Conservation (phyloP, 1,140 invertebrate genomes). For the Meloidogyne exigua region DNA sequence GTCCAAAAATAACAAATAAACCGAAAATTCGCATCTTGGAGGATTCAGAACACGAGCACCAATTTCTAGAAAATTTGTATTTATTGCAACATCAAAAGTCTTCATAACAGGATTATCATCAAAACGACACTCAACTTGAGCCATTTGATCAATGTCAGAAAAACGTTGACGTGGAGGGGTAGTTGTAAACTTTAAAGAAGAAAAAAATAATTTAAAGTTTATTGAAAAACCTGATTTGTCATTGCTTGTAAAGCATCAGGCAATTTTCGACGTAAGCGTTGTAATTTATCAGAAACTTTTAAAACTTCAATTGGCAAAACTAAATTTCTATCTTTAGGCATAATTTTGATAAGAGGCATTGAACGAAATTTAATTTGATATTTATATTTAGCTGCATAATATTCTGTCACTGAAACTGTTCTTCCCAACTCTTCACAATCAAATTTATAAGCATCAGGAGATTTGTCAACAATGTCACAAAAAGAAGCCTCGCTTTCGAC, state of each 20-base stretch:
- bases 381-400: slow-evolving; percentile 3
- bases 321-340: slow-evolving; percentile 11
- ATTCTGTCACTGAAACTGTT: not conserved
- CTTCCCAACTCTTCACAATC: not conserved
- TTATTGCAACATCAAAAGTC: not conserved
- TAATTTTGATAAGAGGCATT: slow-evolving; percentile 9
- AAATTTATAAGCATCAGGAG: not conserved
- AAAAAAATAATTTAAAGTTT: not conserved
- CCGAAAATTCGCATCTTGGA: slow-evolving; percentile 2
- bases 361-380: slow-evolving; percentile 4
- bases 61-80: not conserved
- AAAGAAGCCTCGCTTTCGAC: not conserved
- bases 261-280: slow-evolving; percentile 13
- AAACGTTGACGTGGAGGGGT: not conserved
- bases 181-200: not conserved
- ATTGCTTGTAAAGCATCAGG: slow-evolving; percentile 21
- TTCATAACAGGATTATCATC: not conserved
- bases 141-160: not conserved
- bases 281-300: not conserved
- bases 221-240: slow-evolving; percentile 6
- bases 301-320: slow-evolving; percentile 23
- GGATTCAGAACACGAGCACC: slow-evolving; percentile 10
- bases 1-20: not conserved
- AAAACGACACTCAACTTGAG: not conserved
- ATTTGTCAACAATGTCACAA: not conserved